Percentiles rank a stretch among this genome's conserved stretches.
Evolutionary conservation across 2,113 vertebrate species (phyloP).

Genomic region (Macroglossus sobrinus): DNA sequence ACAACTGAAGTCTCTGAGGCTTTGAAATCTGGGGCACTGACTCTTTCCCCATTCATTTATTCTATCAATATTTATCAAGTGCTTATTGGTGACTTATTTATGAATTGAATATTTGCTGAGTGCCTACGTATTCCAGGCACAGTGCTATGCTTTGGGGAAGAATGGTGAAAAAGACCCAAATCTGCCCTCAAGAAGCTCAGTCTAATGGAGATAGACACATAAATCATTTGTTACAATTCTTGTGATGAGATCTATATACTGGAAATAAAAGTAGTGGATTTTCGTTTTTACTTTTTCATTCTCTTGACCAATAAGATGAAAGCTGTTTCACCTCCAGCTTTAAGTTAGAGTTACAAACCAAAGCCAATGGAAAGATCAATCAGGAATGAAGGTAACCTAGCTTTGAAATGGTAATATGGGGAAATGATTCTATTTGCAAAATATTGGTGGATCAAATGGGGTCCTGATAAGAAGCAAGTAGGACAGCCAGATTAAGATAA

Average conservation of each 20-base stretch:
- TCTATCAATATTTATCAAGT: background rate
- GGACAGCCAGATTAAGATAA: background rate
- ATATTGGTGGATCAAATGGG: background rate
- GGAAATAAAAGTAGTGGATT: background rate
- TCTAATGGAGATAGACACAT: background rate
- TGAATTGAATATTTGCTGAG: background rate
- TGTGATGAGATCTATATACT: background rate
- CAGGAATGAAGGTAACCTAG: background rate
- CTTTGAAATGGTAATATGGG: background rate
- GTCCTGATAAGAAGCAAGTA: background rate
- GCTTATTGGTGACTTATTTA: background rate
- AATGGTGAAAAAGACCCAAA: background rate
- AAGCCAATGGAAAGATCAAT: background rate
- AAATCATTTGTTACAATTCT: background rate
- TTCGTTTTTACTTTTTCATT: background rate
- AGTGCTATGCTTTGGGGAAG: background rate
- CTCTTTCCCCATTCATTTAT: background rate
- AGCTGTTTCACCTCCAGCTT: background rate
- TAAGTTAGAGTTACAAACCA: background rate
- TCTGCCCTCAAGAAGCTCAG: background rate
- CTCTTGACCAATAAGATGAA: background rate
- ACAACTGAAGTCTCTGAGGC: background rate
- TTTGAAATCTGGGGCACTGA: background rate
- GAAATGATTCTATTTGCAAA: background rate
- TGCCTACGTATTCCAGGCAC: background rate